phyloP scores from a whole-genome alignment of 23 tunicate species.

The Ciona savignyi region DNA sequence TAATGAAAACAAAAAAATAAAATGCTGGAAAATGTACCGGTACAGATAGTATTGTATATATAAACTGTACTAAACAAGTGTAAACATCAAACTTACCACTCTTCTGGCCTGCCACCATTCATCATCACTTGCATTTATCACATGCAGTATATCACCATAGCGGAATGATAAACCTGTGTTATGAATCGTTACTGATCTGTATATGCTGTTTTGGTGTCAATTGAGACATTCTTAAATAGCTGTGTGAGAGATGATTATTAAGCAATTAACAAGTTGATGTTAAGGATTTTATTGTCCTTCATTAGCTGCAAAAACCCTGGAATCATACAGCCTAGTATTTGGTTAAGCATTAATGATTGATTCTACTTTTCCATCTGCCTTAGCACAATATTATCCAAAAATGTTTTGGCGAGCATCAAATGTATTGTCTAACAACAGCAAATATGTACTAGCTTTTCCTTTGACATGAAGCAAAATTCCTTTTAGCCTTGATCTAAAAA shows the following conservation, averaged over 20 bases:
- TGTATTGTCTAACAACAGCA: too few species aligned
- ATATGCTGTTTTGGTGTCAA: neutral
- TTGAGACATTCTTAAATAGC: neutral
- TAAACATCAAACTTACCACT: conserved; percentile 57
- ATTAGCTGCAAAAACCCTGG: neutral
- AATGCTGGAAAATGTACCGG: neutral
- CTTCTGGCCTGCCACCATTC: conserved; percentile 99
- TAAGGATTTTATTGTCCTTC: too few species aligned
- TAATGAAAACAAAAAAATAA: neutral
- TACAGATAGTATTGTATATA: neutral
- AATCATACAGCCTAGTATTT: too few species aligned
- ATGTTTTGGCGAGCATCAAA: too few species aligned
- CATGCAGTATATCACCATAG: conserved; percentile 96
- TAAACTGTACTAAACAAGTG: neutral
- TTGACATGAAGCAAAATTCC: too few species aligned
- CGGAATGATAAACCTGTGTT: conserved; percentile 84
- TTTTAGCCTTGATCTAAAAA: too few species aligned
- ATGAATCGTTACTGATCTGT: neutral
- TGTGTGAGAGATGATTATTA: too few species aligned
- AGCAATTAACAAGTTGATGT: too few species aligned
- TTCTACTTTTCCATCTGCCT: too few species aligned
- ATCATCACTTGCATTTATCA: conserved; percentile 94
- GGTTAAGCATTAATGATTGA: too few species aligned
- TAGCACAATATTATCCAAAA: neutral
- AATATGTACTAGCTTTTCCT: too few species aligned